Evolutionary conservation across 2,113 vertebrate species (phyloP).

Genomic region (Hippocampus zosterae): DNA sequence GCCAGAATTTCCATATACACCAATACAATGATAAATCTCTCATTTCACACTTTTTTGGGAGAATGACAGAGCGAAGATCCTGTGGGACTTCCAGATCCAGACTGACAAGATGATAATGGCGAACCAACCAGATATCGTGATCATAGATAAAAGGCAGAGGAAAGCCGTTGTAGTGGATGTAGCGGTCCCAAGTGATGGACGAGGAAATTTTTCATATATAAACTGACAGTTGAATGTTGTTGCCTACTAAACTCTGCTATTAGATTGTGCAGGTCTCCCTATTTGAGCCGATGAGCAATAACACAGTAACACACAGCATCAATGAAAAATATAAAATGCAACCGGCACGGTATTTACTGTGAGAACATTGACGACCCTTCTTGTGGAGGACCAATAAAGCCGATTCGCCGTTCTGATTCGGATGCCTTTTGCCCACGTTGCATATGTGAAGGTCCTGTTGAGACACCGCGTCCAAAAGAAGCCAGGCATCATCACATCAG

Average conservation of each 20-base stretch:
- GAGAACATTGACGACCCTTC: background rate
- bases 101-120: too few species aligned
- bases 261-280: background rate
- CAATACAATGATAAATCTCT: too few species aligned
- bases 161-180: too few species aligned
- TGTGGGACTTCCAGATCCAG: too few species aligned
- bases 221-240: background rate
- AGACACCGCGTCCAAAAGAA: background rate
- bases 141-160: too few species aligned
- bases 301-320: background rate
- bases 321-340: background rate
- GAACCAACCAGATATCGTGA: too few species aligned
- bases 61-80: too few species aligned
- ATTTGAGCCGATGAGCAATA: background rate
- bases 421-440: background rate
- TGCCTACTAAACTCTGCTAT: background rate
- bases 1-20: too few species aligned
- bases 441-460: background rate
- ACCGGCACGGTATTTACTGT: slow-evolving; percentile 1
- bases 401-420: background rate
- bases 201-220: too few species aligned
- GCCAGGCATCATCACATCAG: background rate
- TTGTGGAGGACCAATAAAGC: background rate
- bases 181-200: too few species aligned
- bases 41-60: too few species aligned